Evolutionary conservation across 2,113 vertebrate species (phyloP).

Genomic region (Hirundichthys speculiger): DNA sequence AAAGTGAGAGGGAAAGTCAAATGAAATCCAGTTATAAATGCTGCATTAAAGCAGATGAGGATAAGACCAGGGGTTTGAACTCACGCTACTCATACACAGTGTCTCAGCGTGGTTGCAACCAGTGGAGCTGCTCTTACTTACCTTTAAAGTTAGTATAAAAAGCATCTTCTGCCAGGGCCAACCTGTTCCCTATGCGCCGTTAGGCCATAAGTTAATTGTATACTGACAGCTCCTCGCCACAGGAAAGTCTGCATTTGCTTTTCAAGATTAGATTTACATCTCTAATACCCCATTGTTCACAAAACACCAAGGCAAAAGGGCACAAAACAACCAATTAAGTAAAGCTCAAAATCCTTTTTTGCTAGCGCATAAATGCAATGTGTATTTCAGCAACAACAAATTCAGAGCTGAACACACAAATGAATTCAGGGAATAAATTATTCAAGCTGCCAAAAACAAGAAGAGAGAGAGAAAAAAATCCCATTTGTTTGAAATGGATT

Average conservation of each 20-base stretch:
- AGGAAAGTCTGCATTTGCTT: slow-evolving; percentile 54
- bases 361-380: slow-evolving; percentile 47
- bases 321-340: slow-evolving; percentile 75
- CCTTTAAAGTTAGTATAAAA: slow-evolving; percentile 24
- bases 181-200: slow-evolving; percentile 28
- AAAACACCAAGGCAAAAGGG: slow-evolving; percentile 59
- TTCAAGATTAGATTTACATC: slow-evolving; percentile 67
- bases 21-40: slow-evolving; percentile 26
- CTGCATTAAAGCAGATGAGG: slow-evolving; percentile 31
- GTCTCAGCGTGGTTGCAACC: slow-evolving; percentile 43
- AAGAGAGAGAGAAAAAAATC: neutral
- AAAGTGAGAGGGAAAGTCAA: slow-evolving; percentile 10
- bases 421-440: slow-evolving; percentile 49
- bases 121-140: slow-evolving; percentile 29
- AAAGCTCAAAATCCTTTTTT: slow-evolving; percentile 55
- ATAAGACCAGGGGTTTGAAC: slow-evolving; percentile 23
- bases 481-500: slow-evolving; percentile 44
- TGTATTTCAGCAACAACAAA: slow-evolving; percentile 39
- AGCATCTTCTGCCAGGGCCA: slow-evolving; percentile 52
- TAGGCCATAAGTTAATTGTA: slow-evolving; percentile 72
- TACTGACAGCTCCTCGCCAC: slow-evolving; percentile 58
- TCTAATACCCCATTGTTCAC: slow-evolving; percentile 57
- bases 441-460: slow-evolving; percentile 35
- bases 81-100: slow-evolving; percentile 31
- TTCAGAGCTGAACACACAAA: slow-evolving; percentile 41